Conservation (phyloP, 1,140 invertebrate species). For the Orchestia grillus region DNA sequence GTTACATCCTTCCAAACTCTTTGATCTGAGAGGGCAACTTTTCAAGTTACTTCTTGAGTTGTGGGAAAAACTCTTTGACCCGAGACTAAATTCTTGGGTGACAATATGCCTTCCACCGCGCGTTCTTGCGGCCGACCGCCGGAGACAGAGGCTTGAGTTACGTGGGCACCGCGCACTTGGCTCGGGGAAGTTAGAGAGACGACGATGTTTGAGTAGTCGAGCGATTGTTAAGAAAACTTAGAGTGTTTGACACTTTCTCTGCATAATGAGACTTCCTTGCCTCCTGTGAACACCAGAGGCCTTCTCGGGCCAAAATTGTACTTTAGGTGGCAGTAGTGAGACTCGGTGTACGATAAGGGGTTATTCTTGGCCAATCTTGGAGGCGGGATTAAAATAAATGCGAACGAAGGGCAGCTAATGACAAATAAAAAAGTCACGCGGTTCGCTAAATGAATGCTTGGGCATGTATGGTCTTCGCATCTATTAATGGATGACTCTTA, state of each 20-base stretch:
- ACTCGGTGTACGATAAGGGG: too few species aligned
- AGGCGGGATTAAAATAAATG: too few species aligned
- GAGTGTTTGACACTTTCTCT: slow-evolving; percentile 5
- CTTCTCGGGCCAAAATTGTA: neutral
- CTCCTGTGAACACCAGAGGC: neutral
- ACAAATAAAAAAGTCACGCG: too few species aligned
- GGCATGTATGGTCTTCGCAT: too few species aligned
- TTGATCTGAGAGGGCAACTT: neutral
- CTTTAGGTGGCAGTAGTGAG: neutral
- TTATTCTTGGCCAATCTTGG: too few species aligned
- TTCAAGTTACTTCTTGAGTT: neutral
- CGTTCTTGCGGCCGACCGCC: neutral
- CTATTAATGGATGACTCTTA: too few species aligned
- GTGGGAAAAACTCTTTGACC: neutral
- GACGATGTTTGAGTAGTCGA: neutral
- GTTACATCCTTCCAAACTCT: neutral
- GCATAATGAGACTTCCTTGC: slow-evolving; percentile 21
- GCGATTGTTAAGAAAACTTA: slow-evolving; percentile 22
- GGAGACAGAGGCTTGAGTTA: neutral
- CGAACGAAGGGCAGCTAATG: too few species aligned
- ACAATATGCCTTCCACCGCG: neutral
- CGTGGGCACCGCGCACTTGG: neutral
- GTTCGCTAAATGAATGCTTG: too few species aligned
- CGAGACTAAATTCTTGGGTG: neutral
- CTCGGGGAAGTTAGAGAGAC: neutral